Conservation (phyloP, 2,797 vertebrate genomes). For the Botia kubotai region DNA sequence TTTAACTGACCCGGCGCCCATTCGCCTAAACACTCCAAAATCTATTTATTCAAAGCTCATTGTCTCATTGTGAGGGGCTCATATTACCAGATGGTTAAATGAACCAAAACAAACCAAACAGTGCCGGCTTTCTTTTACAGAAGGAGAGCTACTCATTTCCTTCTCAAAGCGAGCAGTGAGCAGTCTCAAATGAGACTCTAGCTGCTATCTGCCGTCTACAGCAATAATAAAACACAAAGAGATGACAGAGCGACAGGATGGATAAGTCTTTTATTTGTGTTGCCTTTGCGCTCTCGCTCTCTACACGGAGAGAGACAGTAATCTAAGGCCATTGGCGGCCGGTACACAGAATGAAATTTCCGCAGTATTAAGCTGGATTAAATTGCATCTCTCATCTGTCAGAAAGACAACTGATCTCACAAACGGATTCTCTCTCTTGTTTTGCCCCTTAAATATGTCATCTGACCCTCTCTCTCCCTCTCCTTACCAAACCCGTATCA, state of each 20-base stretch:
- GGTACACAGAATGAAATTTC: constrained; percentile 60
- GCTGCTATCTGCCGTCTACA: not conserved
- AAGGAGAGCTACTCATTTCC: constrained; percentile 37
- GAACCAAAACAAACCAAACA: constrained; percentile 23
- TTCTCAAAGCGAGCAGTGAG: constrained; percentile 19
- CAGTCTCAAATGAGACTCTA: not conserved
- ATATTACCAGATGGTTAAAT: not conserved
- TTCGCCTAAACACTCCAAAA: not conserved
- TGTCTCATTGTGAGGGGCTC: not conserved
- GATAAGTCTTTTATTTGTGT: constrained; percentile 29
- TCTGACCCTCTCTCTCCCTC: constrained; percentile 11
- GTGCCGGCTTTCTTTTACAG: not conserved
- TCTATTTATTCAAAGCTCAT: not conserved
- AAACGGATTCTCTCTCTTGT: constrained; percentile 20
- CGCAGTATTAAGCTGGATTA: constrained; percentile 66
- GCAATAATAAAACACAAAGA: constrained; percentile 23
- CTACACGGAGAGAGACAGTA: constrained; percentile 45
- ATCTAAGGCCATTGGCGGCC: constrained; percentile 57
- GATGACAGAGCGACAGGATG: constrained; percentile 18
- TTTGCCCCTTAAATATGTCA: not conserved
- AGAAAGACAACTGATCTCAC: constrained; percentile 47
- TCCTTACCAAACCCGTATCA: not conserved
- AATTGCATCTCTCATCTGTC: constrained; percentile 58
- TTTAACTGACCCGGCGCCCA: not conserved
- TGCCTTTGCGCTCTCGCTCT: constrained; percentile 7